These are phyloP conservation scores for Polyodon spathula DNA, from an alignment of 2,113 vertebrate species.

Conservation along the genomic window DNA sequence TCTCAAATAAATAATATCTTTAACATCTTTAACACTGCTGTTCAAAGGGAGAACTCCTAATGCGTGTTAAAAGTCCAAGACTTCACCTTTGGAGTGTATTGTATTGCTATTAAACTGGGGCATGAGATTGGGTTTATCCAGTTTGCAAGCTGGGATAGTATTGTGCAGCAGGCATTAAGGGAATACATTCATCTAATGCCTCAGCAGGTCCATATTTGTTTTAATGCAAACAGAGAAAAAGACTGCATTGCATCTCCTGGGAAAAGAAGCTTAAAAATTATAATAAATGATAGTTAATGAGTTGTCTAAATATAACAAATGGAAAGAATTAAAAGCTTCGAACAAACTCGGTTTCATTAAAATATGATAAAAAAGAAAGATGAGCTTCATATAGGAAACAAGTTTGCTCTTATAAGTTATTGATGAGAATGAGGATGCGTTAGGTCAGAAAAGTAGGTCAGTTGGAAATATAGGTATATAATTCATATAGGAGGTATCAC, in stretches of 20 bases:
- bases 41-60: background rate
- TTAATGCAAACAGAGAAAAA: conserved; percentile 67
- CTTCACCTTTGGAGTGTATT: background rate
- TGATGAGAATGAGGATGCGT: conserved; percentile 38
- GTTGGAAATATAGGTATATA: conserved; percentile 36
- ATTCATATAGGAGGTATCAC: too few relatives aligned
- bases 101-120: background rate
- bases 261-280: conserved; percentile 89
- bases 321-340: conserved; percentile 90
- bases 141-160: conserved; percentile 32
- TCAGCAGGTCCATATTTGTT: conserved; percentile 64
- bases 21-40: too few relatives aligned
- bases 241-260: conserved; percentile 72
- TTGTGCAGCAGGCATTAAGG: conserved; percentile 45
- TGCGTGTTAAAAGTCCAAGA: background rate
- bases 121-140: background rate
- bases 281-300: conserved; percentile 99
- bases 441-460: conserved; percentile 31
- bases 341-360: conserved; percentile 92
- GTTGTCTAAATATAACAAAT: conserved; percentile 99
- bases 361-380: conserved; percentile 82
- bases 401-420: conserved; percentile 45
- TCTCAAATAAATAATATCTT: too few relatives aligned
- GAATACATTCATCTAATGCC: conserved; percentile 63
- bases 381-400: conserved; percentile 67